These are phyloP conservation scores for Oophaga pumilio DNA, from an alignment of 2,113 vertebrate species.

Conservation along the genomic window DNA sequence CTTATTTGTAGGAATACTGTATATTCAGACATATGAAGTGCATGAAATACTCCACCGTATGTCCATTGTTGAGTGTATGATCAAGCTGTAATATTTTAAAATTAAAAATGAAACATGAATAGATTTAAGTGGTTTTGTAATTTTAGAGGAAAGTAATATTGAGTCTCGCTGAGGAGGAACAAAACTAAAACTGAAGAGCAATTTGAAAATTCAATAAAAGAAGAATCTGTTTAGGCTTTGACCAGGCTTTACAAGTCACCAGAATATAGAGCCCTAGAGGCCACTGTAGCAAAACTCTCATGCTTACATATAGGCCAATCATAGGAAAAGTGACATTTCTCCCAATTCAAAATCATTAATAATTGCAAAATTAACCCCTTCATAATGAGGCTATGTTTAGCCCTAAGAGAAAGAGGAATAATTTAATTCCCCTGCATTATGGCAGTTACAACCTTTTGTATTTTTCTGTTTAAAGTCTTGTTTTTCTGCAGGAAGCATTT, in stretches of 20 bases:
- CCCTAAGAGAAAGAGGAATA: too few species aligned
- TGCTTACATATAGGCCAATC: background rate
- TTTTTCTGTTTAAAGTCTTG: too few species aligned
- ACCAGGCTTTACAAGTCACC: background rate
- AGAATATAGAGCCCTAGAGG: background rate
- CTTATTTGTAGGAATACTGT: too few species aligned
- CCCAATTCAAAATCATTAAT: too few species aligned
- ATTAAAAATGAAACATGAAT: background rate
- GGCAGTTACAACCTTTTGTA: too few species aligned
- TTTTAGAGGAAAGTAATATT: background rate
- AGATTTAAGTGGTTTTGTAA: background rate
- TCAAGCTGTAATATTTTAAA: conserved; percentile 2
- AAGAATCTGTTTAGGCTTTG: background rate
- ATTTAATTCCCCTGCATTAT: too few species aligned
- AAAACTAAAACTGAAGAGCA: background rate
- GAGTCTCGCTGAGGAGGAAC: background rate
- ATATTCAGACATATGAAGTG: background rate
- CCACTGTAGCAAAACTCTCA: background rate
- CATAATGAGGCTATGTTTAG: too few species aligned
- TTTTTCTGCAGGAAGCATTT: too few species aligned
- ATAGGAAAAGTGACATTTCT: too few species aligned
- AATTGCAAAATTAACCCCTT: too few species aligned
- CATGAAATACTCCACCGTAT: background rate
- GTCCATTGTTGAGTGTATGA: background rate
- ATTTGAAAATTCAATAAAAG: background rate